These are phyloP conservation scores for Tangara arthus DNA, from an alignment of 2,797 vertebrate species.

Conservation along the genomic window DNA sequence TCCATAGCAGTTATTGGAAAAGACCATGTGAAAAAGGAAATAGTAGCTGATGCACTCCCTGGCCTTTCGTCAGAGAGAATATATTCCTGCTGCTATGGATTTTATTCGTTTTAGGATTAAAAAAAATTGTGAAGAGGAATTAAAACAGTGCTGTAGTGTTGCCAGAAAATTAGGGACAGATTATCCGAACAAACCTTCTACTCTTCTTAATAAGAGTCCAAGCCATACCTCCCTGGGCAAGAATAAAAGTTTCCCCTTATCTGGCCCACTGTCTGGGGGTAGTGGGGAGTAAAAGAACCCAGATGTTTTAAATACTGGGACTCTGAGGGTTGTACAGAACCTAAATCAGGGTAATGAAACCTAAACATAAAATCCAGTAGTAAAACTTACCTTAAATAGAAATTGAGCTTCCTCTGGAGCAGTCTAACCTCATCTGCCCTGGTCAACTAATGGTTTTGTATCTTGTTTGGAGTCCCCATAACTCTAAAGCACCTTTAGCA, in stretches of 20 bases:
- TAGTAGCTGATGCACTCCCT: not conserved
- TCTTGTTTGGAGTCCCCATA: not conserved
- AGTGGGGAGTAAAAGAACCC: not conserved
- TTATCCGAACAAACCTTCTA: not conserved
- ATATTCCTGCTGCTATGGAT: not conserved
- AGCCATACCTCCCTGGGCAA: not conserved
- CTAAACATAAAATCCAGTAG: not conserved
- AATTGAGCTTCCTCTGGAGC: not conserved
- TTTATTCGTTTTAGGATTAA: not conserved
- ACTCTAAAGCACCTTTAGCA: not conserved
- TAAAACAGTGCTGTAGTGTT: not conserved
- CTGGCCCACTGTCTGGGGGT: fast-evolving
- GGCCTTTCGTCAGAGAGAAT: not conserved
- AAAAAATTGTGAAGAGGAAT: not conserved
- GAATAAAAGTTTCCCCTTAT: not conserved
- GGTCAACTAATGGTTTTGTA: not conserved
- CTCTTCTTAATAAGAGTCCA: not conserved
- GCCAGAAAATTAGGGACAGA: not conserved
- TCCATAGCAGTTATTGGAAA: conserved; percentile 4
- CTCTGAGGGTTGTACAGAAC: fast-evolving
- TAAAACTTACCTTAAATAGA: not conserved
- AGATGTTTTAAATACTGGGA: not conserved
- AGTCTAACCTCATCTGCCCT: not conserved
- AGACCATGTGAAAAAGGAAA: not conserved
- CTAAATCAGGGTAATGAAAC: not conserved